phyloP scores from a whole-genome alignment of 1,140 invertebrate genomes.

The Heliothis virescens region DNA sequence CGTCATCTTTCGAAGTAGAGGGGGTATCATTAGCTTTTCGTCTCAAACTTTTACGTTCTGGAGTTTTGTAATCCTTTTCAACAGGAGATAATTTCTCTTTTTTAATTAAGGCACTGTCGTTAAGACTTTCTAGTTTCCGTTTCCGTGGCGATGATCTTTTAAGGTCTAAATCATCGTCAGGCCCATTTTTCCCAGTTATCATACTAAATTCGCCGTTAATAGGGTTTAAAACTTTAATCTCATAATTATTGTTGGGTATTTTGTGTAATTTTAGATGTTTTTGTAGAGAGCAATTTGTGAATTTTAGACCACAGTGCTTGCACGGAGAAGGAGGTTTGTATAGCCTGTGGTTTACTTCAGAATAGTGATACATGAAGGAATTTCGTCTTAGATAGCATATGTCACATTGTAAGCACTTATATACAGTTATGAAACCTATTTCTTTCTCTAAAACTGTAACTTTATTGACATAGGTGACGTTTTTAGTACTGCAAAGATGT shows the following conservation, averaged over 20 bases:
- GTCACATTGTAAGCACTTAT: not conserved
- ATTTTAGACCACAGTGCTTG: slow-evolving; percentile 1
- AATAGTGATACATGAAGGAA: not conserved
- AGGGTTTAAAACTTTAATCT: slow-evolving; percentile 5
- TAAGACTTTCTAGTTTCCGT: not conserved
- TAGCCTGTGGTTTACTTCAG: not conserved
- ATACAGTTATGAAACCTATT: not conserved
- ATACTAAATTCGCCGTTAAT: not conserved
- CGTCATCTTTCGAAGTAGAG: not conserved
- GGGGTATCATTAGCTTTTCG: not conserved
- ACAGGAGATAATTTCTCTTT: not conserved
- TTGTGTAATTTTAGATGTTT: not conserved
- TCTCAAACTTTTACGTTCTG: not conserved
- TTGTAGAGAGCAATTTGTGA: not conserved
- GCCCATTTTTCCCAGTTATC: not conserved
- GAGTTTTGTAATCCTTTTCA: not conserved
- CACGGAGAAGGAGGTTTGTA: not conserved
- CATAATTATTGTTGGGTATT: not conserved
- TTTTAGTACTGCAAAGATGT: not conserved
- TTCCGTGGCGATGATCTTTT: not conserved
- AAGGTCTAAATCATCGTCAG: not conserved
- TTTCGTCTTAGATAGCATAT: not conserved
- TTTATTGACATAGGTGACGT: not conserved
- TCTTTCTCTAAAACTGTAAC: not conserved
- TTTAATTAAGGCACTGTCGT: not conserved